Base-by-base conservation (phyloP, 1,140 invertebrate genomes). In the Zaprionus taronus region DNA sequence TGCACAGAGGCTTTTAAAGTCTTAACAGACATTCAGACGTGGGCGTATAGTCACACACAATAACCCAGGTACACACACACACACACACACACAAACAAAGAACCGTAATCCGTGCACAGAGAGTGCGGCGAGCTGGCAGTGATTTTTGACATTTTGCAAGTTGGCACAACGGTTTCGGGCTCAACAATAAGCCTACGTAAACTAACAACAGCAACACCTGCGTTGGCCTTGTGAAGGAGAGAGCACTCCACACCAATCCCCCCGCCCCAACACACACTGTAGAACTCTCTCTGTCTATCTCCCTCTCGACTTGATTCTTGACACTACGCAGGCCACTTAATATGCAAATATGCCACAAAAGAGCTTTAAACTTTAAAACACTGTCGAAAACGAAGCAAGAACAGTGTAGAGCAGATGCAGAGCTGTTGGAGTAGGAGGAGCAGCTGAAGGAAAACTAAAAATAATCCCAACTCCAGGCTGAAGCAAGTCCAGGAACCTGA, bases 291-390 rank as follows among this genome's bases (percentile, higher is more conserved):
- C 9, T 0, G 0, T 2, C 1, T n/a, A n/a, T 31, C 4, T 5
- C 38, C 38, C 7, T 2, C 9, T 41, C 11, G 12, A 51, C 20
- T 51, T 51, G 47, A 24, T 24, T 51, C 20, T 11, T 68, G 60
- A 77, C 49, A 70, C 73, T 81, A 84, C 83, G 81, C 84, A 89
- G 83, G 84, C 74, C 84, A 87, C 84, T 87, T 87, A 87, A 90
- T 89, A 87, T 87, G 84, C 84, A 87, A 87, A 87, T 87, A 66
- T 87, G 84, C 81, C 84, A 72, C 81, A 89, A 89, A 81, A 87
- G 81, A 87, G 84, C 84, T 87, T 87, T 87, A 89, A 87, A 87
- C 84, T 87, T 87, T 87, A 87, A 87, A 87, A 84, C 79, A 81
- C 68, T 87, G 85, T 58, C 74, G 24, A 77, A 71, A 61, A 72